A percentile compares a stretch with the other conserved stretches of the same genome.
phyloP scores from a whole-genome alignment of 92 coral and sea anemone species.

The Paragorgia papillata region DNA sequence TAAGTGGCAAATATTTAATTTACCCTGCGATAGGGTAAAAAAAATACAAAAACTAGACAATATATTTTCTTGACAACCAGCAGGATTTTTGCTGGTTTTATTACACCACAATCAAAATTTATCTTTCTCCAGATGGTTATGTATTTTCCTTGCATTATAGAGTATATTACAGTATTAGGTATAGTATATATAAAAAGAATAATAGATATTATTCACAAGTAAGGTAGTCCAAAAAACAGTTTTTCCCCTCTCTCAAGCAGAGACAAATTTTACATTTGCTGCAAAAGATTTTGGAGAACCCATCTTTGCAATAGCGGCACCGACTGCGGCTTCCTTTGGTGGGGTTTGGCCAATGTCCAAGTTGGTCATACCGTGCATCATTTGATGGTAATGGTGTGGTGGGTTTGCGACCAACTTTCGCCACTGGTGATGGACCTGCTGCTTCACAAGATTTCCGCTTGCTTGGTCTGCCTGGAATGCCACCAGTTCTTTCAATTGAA shows the following conservation, averaged over 20 bases:
- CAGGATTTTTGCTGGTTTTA: neutral
- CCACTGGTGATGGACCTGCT: neutral
- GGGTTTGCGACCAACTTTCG: conserved; percentile 36
- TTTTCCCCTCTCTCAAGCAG: conserved; percentile 37
- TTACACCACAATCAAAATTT: neutral
- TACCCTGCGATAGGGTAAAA: conserved; percentile 15
- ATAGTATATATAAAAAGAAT: no score
- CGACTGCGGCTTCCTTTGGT: conserved; percentile 23
- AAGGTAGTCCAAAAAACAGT: conserved; percentile 38
- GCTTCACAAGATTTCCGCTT: neutral
- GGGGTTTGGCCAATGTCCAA: conserved; percentile 43
- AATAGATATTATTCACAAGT: no score
- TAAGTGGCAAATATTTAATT: no score
- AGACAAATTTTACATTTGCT: conserved; percentile 37
- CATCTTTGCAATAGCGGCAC: no score
- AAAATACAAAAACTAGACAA: conserved; percentile 1
- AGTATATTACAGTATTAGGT: no score
- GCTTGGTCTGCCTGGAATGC: conserved; percentile 30
- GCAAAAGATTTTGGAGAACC: conserved; percentile 36
- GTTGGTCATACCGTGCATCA: conserved; percentile 28
- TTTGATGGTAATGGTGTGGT: conserved; percentile 24
- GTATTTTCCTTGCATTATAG: no score
- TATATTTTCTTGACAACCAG: neutral
- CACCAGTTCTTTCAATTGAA: neutral
- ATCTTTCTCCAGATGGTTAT: no score